Base-by-base conservation (phyloP, 2,797 vertebrate species). In the Halcyon badia region DNA sequence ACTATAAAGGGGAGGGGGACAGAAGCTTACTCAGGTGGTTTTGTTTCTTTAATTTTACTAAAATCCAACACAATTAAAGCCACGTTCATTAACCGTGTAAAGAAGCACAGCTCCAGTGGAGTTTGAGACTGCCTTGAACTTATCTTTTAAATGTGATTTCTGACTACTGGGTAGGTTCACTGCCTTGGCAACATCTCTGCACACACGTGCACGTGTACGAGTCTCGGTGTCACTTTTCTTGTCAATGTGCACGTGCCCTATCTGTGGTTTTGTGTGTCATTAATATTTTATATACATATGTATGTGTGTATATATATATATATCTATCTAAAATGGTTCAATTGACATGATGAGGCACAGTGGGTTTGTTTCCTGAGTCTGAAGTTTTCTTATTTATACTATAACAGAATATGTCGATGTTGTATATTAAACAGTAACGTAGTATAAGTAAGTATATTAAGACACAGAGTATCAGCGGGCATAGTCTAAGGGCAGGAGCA, bases 381-480 rank as follows among this genome's bases (percentile, higher is more conserved):
- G 62, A 42, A 90, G 30, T 88, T 94, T 96, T 69, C 76, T 87
- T 95, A 91, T 96, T 97, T 97, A 95, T 95, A 58, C 78, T 90
- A 58, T 93, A 89, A 80, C 24, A 91, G 82, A 85, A 51, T 61
- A 68, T 86, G 73, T 96, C 54, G 70, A 52, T 94, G 90, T 87
- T 97, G 83, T 96, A 81, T 83, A 85, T 84, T 71, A 76, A 91
- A 61, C 33, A 80, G 62, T 86, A 66, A 81, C 82, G 52, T 92
- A 88, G 92, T 73, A 60, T 87, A 92, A 91, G 49, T 87, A 91
- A 96, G 70, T 88, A 37, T 86, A 83, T 86, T 91, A 80, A 93
- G 57, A 35, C 81, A 83, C 71, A 58, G 46, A 48, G 39, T 93
- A 88, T 64, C 76, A 66, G 69, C 91, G 83, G 60, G 48, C 49